phyloP scores from a whole-genome alignment of 2,888 invertebrate species.

The Barypeithes pellucidus region DNA sequence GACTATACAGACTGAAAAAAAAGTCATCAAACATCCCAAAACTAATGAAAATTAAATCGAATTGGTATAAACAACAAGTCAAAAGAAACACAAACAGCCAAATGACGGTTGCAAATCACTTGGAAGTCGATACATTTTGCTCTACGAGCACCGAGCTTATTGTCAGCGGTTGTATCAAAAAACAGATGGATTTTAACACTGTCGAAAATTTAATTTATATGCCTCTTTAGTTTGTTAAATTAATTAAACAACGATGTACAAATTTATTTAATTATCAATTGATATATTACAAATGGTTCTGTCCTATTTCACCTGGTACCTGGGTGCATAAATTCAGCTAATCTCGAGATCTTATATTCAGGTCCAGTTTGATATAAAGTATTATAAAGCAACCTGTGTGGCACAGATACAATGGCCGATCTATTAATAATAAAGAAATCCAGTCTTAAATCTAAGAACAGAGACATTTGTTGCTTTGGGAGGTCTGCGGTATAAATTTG shows the following conservation, averaged over 20 bases:
- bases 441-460: constrained; percentile 29
- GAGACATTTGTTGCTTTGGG: constrained; percentile 41
- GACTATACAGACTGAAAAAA: background rate
- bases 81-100: no score
- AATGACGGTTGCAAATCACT: no score
- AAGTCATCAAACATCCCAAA: no score
- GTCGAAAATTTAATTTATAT: no score
- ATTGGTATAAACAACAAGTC: no score
- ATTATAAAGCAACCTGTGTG: constrained; percentile 35
- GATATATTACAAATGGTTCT: constrained; percentile 14
- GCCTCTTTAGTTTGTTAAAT: no score
- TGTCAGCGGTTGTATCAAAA: no score
- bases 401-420: constrained; percentile 33
- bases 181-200: no score
- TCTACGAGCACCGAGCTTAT: no score
- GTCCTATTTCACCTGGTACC: constrained; percentile 16
- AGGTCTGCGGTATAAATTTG: constrained; percentile 36
- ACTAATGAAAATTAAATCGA: no score
- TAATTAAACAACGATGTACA: no score
- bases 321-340: constrained; percentile 35
- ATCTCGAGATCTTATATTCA: constrained; percentile 29
- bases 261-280: background rate
- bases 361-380: constrained; percentile 32
- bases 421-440: constrained; percentile 41
- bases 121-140: no score